Evolutionary conservation across 2,113 vertebrate genomes (phyloP), one percentile per base, ranked within the genome.

Genomic region (Percina caprodes): DNA sequence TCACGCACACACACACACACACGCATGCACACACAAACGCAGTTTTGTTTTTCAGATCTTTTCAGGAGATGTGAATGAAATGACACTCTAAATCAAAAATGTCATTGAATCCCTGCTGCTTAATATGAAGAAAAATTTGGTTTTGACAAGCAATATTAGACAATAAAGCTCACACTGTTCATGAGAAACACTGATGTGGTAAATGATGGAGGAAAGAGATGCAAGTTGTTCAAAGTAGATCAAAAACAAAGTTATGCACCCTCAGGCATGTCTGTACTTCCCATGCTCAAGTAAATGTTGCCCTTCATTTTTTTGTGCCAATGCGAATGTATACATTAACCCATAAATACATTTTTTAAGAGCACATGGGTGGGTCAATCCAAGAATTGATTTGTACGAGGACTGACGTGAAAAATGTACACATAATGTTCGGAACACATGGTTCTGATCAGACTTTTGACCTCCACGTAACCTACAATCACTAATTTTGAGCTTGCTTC

Each of bases 381-480:
- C 60, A 0, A 19, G 69, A 82, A 92, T 63, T 91, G 87, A 92
- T 89, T 73, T 92, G 86, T 82, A 91, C 62, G 5, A 92, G 90
- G 74, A 78, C 75, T 87, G 92, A 94, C 77, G 18, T 85, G 79
- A 87, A 87, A 92, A 90, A 92, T 85, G 84, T 67, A 66, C 59
- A 73, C 77, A 83, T 78, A 84, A 83, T 78, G 87, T 83, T 77
- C 24, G 48, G 21, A 71, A 78, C 93, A 94, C 88, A 86, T 94
- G 91, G 88, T 85, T 90, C 79, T 85, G 90, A 90, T 94, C 89
- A 89, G 78, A 89, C 86, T 61, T 85, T 35, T 93, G 85, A 91
- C 89, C 93, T 83, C 73, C 42, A 18, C 0, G 24, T 84, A 74
- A 92, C 91, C 92, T 87, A 87, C 85, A 91, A 91, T 92, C 87